Evolutionary conservation across 2,888 invertebrate species (phyloP), one percentile per base, ranked within the genome.

Genomic region (Hirtodrosophila cameraria): DNA sequence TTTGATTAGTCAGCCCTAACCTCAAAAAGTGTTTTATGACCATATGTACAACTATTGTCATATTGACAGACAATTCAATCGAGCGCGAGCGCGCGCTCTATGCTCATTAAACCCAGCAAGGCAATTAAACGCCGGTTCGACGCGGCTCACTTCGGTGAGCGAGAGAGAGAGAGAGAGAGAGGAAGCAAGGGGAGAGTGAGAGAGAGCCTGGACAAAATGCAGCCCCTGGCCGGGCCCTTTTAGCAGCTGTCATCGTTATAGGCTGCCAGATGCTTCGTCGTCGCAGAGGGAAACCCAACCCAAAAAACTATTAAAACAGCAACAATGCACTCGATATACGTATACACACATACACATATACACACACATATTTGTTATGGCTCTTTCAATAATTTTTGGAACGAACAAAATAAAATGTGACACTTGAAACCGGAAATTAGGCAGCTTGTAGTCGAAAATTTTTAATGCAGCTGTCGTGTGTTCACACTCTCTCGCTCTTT

Each of bases 391-490:
- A 67, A 72, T 78, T 81, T 81, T 62, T n/a, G n/a, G 39, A 33
- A 31, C 23, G 54, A 38, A 45, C 45, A 48, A 61, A 75, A 77
- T 72, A 54, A 70, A 52, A 23, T 5, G 63, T 74, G 81, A 81
- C 81, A 81, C 79, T 81, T 74, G 81, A 81, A 81, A 81, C 81
- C 81, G 81, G 81, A 81, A 81, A 81, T 81, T 76, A 85, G 79
- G 62, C 74, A 73, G 74, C 70, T 67, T 75, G 74, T 60, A 54
- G 61, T 61, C 72, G 58, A 41, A 63, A 57, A 52, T 30, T 55
- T 28, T n/a, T 8, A 60, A 73, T 76, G 73, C 79, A 72, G 84
- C 79, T 83, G 81, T 65, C 75, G 59, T 54, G 52, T 59, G 42
- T 46, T 55, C 42, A 30, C 54, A 35, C 43, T n/a, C 30, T 28